Evolutionary conservation across 2,888 invertebrate species (phyloP).

Genomic region (Hypomecis punctinalis): DNA sequence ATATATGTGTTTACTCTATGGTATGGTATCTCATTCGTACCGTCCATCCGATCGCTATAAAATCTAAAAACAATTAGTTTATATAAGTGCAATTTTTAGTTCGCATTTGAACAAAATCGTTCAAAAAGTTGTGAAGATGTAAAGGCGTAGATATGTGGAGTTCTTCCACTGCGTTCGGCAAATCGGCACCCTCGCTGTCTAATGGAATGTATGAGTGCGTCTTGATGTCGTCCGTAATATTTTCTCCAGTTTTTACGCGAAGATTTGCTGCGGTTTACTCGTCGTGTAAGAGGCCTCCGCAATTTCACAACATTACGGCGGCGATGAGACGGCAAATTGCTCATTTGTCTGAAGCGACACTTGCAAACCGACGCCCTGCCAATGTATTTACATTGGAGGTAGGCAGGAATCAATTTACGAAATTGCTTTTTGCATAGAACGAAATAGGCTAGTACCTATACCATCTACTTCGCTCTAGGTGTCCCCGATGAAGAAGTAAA

Average conservation of each 20-base stretch:
- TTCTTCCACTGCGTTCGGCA: not conserved
- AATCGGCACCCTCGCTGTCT: constrained; percentile 3
- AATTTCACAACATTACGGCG: constrained; percentile 71
- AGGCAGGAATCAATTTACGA: constrained; percentile 34
- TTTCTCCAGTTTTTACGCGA: constrained; percentile 30
- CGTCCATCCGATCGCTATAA: no score
- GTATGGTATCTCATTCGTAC: no score
- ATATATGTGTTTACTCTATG: no score
- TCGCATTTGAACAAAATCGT: no score
- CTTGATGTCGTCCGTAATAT: constrained; percentile 16
- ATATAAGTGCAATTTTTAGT: no score
- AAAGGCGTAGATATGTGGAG: not conserved
- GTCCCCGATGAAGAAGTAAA: no score
- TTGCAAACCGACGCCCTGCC: constrained; percentile 57
- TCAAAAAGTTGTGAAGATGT: no score
- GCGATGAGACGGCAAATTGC: constrained; percentile 77
- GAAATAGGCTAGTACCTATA: constrained; percentile 2
- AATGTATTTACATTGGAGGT: constrained; percentile 45
- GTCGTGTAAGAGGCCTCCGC: constrained; percentile 58
- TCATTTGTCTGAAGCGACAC: constrained; percentile 73
- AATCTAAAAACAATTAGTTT: no score
- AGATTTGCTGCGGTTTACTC: constrained; percentile 30
- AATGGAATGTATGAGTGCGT: constrained; percentile 15
- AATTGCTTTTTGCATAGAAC: constrained; percentile 16
- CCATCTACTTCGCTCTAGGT: not conserved